Evolutionary conservation across 2,113 vertebrate genomes (phyloP).

Genomic region (Vidua chalybeata): DNA sequence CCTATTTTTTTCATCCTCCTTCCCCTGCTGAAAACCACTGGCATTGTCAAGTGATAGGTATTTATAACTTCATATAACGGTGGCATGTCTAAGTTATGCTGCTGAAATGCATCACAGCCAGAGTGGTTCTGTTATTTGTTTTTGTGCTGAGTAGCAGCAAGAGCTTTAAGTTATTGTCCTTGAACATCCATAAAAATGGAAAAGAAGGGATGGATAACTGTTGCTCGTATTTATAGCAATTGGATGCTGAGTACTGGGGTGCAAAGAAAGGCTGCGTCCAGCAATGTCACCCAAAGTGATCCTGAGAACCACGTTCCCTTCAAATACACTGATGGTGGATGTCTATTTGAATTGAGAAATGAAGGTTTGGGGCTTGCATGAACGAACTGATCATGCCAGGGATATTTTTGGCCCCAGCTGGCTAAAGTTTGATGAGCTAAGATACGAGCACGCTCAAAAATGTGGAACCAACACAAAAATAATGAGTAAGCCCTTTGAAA

Average conservation of each 20-base stretch:
- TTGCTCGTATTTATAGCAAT: slow-evolving; percentile 51
- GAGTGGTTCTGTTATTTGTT: slow-evolving; percentile 68
- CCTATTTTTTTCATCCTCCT: not conserved
- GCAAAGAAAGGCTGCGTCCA: not conserved
- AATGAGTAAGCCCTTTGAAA: slow-evolving; percentile 51
- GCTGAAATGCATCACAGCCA: slow-evolving; percentile 62
- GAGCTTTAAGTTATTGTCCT: slow-evolving; percentile 68
- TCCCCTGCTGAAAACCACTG: slow-evolving; percentile 17
- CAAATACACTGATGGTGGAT: slow-evolving; percentile 1
- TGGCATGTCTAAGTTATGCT: slow-evolving; percentile 42
- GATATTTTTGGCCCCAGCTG: slow-evolving; percentile 52
- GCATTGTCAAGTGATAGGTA: slow-evolving; percentile 73
- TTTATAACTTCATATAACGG: slow-evolving; percentile 76
- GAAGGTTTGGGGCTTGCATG: slow-evolving; percentile 27
- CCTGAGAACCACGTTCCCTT: not conserved
- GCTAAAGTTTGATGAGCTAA: slow-evolving; percentile 45
- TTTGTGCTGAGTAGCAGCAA: slow-evolving; percentile 73
- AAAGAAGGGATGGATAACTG: slow-evolving; percentile 57
- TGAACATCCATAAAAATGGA: not conserved
- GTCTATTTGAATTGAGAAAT: slow-evolving; percentile 21
- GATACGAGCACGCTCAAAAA: not conserved
- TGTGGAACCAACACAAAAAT: slow-evolving; percentile 43
- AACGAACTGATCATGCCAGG: slow-evolving; percentile 9
- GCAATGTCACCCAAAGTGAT: slow-evolving; percentile 3
- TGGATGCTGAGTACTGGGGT: not conserved